Base-by-base conservation (phyloP, 2,888 invertebrate species). In the Smittia aterrima region DNA sequence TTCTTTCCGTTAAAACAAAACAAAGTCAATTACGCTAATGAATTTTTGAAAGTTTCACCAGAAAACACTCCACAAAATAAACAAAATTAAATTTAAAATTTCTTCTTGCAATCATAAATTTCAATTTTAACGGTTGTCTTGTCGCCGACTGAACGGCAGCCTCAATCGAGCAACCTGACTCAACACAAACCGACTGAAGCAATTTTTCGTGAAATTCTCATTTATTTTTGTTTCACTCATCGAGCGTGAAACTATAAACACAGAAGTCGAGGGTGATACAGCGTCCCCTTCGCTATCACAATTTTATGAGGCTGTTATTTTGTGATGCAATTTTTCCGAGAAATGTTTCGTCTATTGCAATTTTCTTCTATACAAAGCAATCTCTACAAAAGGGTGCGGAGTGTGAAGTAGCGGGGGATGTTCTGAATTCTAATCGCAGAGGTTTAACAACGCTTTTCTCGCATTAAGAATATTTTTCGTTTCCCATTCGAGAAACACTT, bases 301-400 rank as follows among this genome's bases (percentile, higher is more conserved):
- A 38, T 27, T 70, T 70, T 70, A 70, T 70, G 70, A 41, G 25
- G 58, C 58, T 58, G 58, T 54, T 54, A 18, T 27, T 32, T 25
- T 70, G 54, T 27, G 53, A 18, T 70, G 70, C 54, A 54, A 70
- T 70, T 47, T 68, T 9, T 38, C 38, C n/a, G n/a, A n/a, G n/a
- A n/a, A n/a, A n/a, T 32, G 32, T 9, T 40, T 38, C 40, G 38
- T 38, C 67, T 67, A 70, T 70, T 70, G 70, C 70, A 41, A 70
- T 70, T 53, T 27, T 18, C 53, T 11, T 53, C 58, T n/a, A 9
- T 58, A 58, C 58, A 58, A 24, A 53, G 9, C 22, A 54, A 70
- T 41, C 47, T 54, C 70, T 70, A 70, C 70, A 70, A 70, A 70
- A 54, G 16, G 20, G 27, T 24, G 54, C 18, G 27, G 40, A 27